phyloP scores from a whole-genome alignment of 2,113 vertebrate genomes.

The Pachycephala philippinensis region DNA sequence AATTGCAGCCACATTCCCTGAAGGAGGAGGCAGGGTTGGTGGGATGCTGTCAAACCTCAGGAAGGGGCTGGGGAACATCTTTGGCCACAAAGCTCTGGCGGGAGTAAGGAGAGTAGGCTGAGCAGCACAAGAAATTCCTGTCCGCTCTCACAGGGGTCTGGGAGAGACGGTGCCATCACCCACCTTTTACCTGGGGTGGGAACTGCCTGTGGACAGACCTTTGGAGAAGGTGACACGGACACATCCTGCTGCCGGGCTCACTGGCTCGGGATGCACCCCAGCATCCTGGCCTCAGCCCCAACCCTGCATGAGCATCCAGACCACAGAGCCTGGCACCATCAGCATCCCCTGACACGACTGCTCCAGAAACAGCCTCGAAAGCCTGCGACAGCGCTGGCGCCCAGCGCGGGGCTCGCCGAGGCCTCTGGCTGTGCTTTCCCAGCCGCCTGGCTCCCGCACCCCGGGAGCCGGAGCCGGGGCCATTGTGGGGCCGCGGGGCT shows the following conservation, averaged over 20 bases:
- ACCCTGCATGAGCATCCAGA: fast-evolving
- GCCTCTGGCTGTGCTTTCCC: neutral
- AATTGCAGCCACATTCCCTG: neutral
- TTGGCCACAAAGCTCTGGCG: neutral
- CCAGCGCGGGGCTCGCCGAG: fast-evolving
- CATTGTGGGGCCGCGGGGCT: neutral
- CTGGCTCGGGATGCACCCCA: neutral
- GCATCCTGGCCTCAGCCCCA: neutral
- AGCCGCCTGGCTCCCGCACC: neutral
- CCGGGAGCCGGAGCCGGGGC: neutral
- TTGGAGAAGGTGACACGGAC: neutral
- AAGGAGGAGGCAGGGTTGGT: neutral
- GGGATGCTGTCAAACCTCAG: neutral
- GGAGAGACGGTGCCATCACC: neutral
- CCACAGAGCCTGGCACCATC: neutral
- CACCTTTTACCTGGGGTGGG: neutral
- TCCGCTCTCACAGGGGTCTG: neutral
- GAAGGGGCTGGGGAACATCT: neutral
- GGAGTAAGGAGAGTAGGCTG: neutral
- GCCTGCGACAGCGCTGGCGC: fast-evolving
- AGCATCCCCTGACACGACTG: neutral
- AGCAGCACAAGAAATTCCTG: neutral
- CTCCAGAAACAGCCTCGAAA: neutral
- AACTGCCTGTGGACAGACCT: neutral
- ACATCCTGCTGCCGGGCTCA: neutral